Evolutionary conservation across 2,888 invertebrate genomes (phyloP), one percentile per base, ranked within the genome.

Genomic region (Marronus borbonicus): DNA sequence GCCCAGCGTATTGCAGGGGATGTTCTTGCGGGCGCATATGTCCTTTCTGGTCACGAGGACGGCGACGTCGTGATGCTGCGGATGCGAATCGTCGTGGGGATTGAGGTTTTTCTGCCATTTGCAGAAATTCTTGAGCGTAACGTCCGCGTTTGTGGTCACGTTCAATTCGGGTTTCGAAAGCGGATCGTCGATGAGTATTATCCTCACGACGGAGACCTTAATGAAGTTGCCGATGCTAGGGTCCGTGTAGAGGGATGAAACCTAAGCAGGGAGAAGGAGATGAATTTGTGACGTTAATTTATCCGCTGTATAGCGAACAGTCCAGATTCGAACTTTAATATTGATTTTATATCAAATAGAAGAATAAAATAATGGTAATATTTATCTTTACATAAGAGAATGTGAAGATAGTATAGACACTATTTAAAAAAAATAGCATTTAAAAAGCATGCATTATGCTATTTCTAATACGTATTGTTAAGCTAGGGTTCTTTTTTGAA

Each of bases 201-300:
- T 94, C 86, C 94, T 92, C 14, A 97, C 97, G 52, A 97, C 94
- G n/a, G 95, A 95, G 79, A 97, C 93, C 88, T 96, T 96, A 84
- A 97, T 94, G 86, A 95, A 94, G 89, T 97, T 97, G 70, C 97
- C 97, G 83, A 97, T 96, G 75, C 94, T 95, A 4, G 96, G 96
- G 85, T 96, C 96, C 90, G 94, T 93, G 88, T 95, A 96, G n/a
- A 96, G 89, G 1, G 94, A 92, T 5, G 95, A 95, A 36, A 94
- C 92, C 92, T 92, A 84, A 28, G 84, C n/a, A 52, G 14, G 14
- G 28, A 65, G 17, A 65, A 24, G 14, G 28, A 31, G 24, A 50
- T n/a, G 49, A 68, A 50, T 68, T 68, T 24, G 4, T 12, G 24
- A 3, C 20, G 60, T 74, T 74, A 39, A 60, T 62, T 60, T 62